Evolutionary conservation across 2,888 invertebrate genomes (phyloP).

Genomic region (Strigamia maritima): DNA sequence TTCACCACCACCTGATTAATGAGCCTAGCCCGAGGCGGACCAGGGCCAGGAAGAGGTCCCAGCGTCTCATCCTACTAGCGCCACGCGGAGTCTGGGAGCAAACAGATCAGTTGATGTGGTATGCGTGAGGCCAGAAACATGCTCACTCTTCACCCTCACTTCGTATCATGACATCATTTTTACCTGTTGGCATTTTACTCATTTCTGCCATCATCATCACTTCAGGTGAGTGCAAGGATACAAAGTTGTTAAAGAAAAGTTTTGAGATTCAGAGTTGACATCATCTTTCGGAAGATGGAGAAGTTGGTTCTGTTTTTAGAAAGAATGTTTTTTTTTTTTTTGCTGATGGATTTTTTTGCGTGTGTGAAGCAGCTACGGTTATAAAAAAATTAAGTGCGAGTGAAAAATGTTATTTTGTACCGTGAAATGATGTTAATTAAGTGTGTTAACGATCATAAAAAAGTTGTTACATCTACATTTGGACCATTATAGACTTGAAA

Average conservation of each 20-base stretch:
- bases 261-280: neutral
- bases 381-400: neutral
- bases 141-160: conserved; percentile 30
- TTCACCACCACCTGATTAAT: conserved; percentile 34
- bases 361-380: neutral
- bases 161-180: conserved; percentile 32
- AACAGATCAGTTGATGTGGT: conserved; percentile 34
- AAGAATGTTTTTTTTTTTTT: conserved; percentile 2
- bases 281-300: conserved; percentile 26
- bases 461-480: neutral
- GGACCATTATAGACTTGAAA: neutral
- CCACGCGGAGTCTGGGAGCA: conserved; percentile 31
- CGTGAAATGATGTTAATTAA: neutral
- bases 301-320: conserved; percentile 26
- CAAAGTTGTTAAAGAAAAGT: neutral
- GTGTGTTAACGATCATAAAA: neutral
- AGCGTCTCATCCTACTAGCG: conserved; percentile 18
- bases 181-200: conserved; percentile 21
- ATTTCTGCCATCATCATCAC: neutral
- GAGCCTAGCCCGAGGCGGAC: conserved; percentile 32
- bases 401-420: neutral
- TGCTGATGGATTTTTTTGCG: neutral
- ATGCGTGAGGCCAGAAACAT: conserved; percentile 31
- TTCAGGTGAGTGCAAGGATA: neutral
- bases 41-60: conserved; percentile 32